Conservation (phyloP, 1,140 invertebrate genomes). For the Papilio dardanus region DNA sequence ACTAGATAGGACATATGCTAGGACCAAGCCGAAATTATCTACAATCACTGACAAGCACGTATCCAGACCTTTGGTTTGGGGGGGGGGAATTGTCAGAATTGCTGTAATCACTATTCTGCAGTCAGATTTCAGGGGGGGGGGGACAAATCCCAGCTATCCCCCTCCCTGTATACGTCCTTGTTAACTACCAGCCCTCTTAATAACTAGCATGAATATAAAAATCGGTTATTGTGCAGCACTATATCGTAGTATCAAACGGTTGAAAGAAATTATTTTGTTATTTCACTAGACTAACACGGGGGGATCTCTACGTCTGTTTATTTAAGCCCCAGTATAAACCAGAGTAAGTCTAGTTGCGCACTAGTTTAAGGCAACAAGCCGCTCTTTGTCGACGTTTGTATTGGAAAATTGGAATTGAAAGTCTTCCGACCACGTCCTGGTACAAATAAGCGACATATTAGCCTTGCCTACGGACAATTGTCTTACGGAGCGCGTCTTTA, state of each 20-base stretch:
- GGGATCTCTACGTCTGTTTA: neutral
- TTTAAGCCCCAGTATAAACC: conserved; percentile 16
- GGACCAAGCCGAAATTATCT: too few species aligned
- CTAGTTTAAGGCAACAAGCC: conserved; percentile 52
- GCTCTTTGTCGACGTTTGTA: conserved; percentile 42
- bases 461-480: conserved; percentile 46
- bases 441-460: conserved; percentile 50
- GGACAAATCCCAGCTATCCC: too few species aligned
- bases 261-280: neutral
- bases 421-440: conserved; percentile 49
- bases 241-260: neutral
- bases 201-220: neutral
- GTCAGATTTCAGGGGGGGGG: too few species aligned
- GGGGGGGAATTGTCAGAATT: too few species aligned
- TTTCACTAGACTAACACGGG: neutral
- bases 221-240: too few species aligned
- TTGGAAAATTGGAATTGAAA: conserved; percentile 62
- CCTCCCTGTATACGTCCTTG: too few species aligned
- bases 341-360: conserved; percentile 57
- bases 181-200: neutral
- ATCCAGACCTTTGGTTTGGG: too few species aligned
- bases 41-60: too few species aligned
- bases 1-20: too few species aligned
- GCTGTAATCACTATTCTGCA: too few species aligned
- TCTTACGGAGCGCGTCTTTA: conserved; percentile 44